Conservation (phyloP, 2,113 vertebrate genomes). For the Corydoras sp. region DNA sequence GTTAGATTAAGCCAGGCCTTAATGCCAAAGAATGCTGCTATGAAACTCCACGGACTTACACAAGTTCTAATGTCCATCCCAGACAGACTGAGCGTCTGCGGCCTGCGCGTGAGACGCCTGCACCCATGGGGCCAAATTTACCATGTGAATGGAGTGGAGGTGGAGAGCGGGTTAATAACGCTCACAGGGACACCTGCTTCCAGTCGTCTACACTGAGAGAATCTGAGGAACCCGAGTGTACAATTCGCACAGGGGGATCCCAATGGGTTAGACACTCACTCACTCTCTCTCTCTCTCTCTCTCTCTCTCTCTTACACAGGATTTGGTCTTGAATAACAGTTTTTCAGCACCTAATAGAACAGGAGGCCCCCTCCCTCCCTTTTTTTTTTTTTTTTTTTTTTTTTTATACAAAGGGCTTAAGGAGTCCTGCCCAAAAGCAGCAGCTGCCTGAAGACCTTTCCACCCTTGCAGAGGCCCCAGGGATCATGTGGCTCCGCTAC, state of each 20-base stretch:
- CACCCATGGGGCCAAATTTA: conserved; percentile 36
- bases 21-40: conserved; percentile 14
- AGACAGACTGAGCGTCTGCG: conserved; percentile 28
- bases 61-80: conserved; percentile 24
- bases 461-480: conserved; percentile 27
- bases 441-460: conserved; percentile 44
- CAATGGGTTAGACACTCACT: conserved; percentile 26
- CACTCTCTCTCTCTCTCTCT: conserved; percentile 1
- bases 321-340: conserved; percentile 45
- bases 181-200: conserved; percentile 47
- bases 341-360: conserved; percentile 45
- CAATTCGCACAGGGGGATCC: conserved; percentile 43
- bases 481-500: conserved; percentile 39
- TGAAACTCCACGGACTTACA: neutral
- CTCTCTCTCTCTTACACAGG: conserved; percentile 20
- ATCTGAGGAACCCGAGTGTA: conserved; percentile 39
- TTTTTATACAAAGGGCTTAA: conserved; percentile 34
- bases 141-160: conserved; percentile 31
- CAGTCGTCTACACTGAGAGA: conserved; percentile 36
- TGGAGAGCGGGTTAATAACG: conserved; percentile 43
- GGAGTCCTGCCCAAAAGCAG: conserved; percentile 41
- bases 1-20: conserved; percentile 15
- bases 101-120: conserved; percentile 29
- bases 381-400: too few relatives aligned
- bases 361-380: conserved; percentile 34